phyloP scores from a whole-genome alignment of 2,113 vertebrate species.

The Columbina picui region DNA sequence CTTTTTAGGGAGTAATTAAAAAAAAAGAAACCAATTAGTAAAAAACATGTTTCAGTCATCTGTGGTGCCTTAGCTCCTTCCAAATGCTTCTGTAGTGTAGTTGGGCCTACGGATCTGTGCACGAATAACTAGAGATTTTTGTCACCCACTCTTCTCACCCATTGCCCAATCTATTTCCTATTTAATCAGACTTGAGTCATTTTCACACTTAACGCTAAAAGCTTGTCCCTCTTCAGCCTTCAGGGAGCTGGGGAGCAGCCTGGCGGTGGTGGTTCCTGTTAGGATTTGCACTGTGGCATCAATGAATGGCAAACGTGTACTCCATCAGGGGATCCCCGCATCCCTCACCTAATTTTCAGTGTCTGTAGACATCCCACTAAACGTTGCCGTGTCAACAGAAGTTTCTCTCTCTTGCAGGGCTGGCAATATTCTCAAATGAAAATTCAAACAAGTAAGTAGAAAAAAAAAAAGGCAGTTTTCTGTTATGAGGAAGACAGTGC shows the following conservation, averaged over 20 bases:
- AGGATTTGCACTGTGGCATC: background rate
- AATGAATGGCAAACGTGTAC: background rate
- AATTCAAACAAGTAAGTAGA: conserved; percentile 73
- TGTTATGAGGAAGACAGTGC: background rate
- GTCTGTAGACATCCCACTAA: background rate
- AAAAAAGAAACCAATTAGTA: background rate
- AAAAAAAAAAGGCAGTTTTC: background rate
- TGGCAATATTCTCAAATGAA: conserved; percentile 75
- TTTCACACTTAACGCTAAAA: background rate
- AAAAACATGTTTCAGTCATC: background rate
- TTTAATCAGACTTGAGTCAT: background rate
- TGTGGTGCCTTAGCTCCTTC: background rate
- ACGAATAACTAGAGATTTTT: background rate
- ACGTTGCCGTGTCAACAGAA: background rate
- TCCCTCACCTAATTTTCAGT: background rate
- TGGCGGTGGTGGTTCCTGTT: background rate
- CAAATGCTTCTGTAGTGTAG: background rate
- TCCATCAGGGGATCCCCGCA: background rate
- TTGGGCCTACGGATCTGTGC: background rate
- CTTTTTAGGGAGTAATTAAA: background rate
- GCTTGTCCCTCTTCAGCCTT: background rate
- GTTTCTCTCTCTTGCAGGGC: conserved; percentile 46
- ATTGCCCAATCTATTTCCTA: background rate
- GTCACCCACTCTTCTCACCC: background rate
- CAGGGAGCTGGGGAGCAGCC: background rate